A percentile compares a stretch with the other conserved stretches of the same genome.
Conservation (phyloP, 2,113 vertebrate genomes). For the Carettochelys insculpta region DNA sequence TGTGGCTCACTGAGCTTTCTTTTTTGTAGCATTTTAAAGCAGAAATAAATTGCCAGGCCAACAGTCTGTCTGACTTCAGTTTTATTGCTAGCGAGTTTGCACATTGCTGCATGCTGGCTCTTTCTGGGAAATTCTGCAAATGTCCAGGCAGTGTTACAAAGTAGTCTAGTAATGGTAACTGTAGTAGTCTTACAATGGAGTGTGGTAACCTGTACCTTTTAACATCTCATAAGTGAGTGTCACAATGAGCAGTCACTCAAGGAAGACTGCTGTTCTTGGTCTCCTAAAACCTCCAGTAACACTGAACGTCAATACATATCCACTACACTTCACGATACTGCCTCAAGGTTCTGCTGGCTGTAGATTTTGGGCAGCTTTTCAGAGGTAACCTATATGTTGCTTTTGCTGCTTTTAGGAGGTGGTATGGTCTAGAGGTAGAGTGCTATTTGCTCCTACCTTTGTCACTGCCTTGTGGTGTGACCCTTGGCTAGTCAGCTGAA, state of each 20-base stretch:
- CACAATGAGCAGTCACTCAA: background rate
- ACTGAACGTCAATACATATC: background rate
- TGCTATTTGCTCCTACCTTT: background rate
- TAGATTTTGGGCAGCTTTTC: background rate
- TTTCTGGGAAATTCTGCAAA: background rate
- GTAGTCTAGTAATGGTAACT: background rate
- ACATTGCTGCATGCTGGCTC: background rate
- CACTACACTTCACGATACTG: background rate
- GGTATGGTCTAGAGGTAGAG: background rate
- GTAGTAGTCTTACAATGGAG: background rate
- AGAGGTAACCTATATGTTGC: background rate
- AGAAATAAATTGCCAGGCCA: no score
- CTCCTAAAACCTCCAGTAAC: no score
- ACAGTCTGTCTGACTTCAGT: background rate
- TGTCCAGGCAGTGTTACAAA: background rate
- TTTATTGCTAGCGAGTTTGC: background rate
- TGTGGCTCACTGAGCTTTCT: fast-evolving
- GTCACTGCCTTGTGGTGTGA: background rate
- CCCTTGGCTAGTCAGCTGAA: background rate
- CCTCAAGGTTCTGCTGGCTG: background rate
- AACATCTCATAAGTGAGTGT: background rate
- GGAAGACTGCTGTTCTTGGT: background rate
- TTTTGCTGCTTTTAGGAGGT: background rate
- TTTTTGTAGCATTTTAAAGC: fast-evolving
- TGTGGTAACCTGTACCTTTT: background rate